Conservation (phyloP, 2,113 vertebrate genomes). For the Megaleporinus macrocephalus region DNA sequence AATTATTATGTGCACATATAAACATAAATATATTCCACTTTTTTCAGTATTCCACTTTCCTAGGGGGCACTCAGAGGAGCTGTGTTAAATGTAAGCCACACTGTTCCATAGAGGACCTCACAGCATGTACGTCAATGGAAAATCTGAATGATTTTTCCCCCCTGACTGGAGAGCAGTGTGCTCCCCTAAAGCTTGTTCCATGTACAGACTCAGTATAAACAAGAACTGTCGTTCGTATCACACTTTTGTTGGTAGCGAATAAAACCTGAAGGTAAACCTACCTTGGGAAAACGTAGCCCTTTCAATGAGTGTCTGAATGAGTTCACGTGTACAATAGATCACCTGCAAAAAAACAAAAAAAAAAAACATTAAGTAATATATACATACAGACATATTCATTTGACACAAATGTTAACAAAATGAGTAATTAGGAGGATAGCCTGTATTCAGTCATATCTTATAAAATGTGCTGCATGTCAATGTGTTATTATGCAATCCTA, state of each 20-base stretch:
- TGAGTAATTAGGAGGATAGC: no score
- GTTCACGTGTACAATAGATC: background rate
- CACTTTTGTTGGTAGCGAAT: background rate
- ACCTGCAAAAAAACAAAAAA: background rate
- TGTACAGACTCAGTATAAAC: background rate
- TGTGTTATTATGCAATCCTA: no score
- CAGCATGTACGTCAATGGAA: slow-evolving; percentile 24
- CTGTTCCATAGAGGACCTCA: background rate
- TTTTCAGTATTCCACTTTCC: background rate
- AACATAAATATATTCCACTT: no score
- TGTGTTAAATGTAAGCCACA: background rate
- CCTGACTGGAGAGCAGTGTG: background rate
- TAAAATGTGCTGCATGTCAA: no score
- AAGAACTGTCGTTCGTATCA: background rate
- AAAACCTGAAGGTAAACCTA: background rate
- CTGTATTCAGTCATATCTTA: no score
- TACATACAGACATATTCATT: no score
- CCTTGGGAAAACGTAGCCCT: slow-evolving; percentile 2
- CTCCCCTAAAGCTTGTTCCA: slow-evolving; percentile 15
- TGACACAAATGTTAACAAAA: no score
- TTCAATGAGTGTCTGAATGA: background rate
- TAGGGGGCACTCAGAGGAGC: background rate
- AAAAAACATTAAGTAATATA: no score
- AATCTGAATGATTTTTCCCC: background rate
- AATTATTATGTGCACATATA: no score